phyloP scores from a whole-genome alignment of 2,797 vertebrate species.

The Pangasius mekongensis region DNA sequence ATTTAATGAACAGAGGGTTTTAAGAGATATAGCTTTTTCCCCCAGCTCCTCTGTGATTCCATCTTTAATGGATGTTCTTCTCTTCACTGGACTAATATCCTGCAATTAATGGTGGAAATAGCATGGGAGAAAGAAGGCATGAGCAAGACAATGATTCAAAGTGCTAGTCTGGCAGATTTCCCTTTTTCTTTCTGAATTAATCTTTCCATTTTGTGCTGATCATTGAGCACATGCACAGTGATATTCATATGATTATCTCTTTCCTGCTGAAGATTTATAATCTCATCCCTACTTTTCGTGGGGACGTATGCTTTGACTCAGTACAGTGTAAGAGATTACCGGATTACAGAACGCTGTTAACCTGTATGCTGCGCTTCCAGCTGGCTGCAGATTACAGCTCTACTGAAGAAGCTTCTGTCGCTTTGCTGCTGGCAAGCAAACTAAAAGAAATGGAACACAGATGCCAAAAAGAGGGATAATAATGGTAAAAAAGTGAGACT shows the following conservation, averaged over 20 bases:
- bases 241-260: slow-evolving; percentile 69
- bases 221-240: slow-evolving; percentile 63
- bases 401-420: neutral
- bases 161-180: slow-evolving; percentile 61
- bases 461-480: neutral
- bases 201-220: slow-evolving; percentile 53
- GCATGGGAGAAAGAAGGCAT: slow-evolving; percentile 31
- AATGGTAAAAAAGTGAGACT: neutral
- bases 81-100: slow-evolving; percentile 73
- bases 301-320: slow-evolving; percentile 65
- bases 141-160: neutral
- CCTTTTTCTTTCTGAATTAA: slow-evolving; percentile 55
- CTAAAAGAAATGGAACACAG: neutral
- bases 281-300: slow-evolving; percentile 58
- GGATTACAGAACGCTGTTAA: slow-evolving; percentile 64
- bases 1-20: slow-evolving; percentile 25
- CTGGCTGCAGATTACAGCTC: slow-evolving; percentile 25
- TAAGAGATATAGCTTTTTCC: slow-evolving; percentile 12
- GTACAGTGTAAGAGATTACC: slow-evolving; percentile 74
- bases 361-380: slow-evolving; percentile 35
- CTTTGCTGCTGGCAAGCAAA: slow-evolving; percentile 12
- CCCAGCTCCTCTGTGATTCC: slow-evolving; percentile 21
- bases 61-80: slow-evolving; percentile 71
- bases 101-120: slow-evolving; percentile 76
- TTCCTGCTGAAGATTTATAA: slow-evolving; percentile 63